phyloP scores from a whole-genome alignment of 1,140 invertebrate species.

The Eriosoma lanigerum region DNA sequence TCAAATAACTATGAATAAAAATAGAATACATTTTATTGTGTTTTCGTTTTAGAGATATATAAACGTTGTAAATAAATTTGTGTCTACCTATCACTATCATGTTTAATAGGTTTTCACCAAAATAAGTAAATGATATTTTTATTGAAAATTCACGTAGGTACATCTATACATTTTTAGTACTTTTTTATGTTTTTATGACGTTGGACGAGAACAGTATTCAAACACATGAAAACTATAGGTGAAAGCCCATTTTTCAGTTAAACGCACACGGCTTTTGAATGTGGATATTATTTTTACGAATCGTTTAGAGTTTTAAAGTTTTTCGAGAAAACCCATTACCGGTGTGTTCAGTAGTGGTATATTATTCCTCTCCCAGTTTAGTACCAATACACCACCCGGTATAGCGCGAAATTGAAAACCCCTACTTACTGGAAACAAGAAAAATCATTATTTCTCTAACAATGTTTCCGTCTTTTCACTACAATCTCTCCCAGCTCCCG shows the following conservation, averaged over 20 bases:
- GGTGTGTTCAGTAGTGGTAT: not conserved
- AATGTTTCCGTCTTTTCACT: slow-evolving; percentile 27
- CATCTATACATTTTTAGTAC: not conserved
- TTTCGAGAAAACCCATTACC: slow-evolving; percentile 27
- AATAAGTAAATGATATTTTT: too few species aligned
- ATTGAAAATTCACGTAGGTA: not conserved
- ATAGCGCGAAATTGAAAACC: slow-evolving; percentile 35
- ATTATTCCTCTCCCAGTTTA: slow-evolving; percentile 3
- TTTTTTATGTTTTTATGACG: not conserved
- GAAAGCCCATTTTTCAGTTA: slow-evolving; percentile 29
- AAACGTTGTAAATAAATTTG: too few species aligned
- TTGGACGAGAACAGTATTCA: too few species aligned
- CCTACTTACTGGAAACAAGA: slow-evolving; percentile 16
- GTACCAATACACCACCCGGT: slow-evolving; percentile 3
- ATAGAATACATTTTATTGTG: too few species aligned
- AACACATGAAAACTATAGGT: not conserved
- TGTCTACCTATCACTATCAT: too few species aligned
- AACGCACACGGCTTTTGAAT: slow-evolving; percentile 30
- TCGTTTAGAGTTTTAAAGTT: slow-evolving; percentile 23
- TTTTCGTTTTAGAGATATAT: too few species aligned
- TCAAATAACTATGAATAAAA: too few species aligned
- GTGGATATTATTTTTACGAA: slow-evolving; percentile 36
- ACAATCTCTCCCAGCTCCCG: not conserved
- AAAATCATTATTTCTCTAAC: slow-evolving; percentile 42
- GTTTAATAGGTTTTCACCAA: too few species aligned